phyloP scores from a whole-genome alignment of 2,113 vertebrate species.

The Guaruba guarouba region DNA sequence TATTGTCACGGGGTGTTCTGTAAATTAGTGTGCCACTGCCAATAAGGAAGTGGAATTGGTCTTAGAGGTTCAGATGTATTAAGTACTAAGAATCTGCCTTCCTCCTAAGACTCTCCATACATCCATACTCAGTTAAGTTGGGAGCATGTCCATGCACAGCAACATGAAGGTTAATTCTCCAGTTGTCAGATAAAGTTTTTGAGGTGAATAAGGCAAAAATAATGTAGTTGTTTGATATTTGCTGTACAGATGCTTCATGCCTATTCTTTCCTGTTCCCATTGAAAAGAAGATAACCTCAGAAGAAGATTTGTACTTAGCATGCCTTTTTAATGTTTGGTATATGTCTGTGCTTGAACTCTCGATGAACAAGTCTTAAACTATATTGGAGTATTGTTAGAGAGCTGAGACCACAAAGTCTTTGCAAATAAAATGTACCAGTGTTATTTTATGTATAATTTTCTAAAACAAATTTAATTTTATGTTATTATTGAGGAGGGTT shows the following conservation, averaged over 20 bases:
- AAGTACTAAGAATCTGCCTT: not conserved
- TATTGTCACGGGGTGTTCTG: not conserved
- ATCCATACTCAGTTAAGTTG: not conserved
- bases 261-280: not conserved
- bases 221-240: not conserved
- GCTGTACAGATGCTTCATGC: not conserved
- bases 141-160: not conserved
- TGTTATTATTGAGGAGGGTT: not conserved
- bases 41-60: not conserved
- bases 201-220: not conserved
- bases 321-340: not conserved
- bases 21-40: not conserved
- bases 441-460: slow-evolving; percentile 4
- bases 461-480: not conserved
- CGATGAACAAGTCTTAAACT: not conserved
- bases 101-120: not conserved
- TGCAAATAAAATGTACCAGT: not conserved
- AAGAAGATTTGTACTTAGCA: not conserved
- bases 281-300: not conserved
- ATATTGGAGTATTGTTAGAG: not conserved
- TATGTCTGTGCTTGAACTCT: not conserved
- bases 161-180: not conserved
- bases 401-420: not conserved
- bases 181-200: not conserved
- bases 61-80: not conserved